A percentile compares a stretch with the other conserved stretches of the same genome.
phyloP scores from a whole-genome alignment of 1,140 invertebrate genomes.

The Eurytemora carolleeae region DNA sequence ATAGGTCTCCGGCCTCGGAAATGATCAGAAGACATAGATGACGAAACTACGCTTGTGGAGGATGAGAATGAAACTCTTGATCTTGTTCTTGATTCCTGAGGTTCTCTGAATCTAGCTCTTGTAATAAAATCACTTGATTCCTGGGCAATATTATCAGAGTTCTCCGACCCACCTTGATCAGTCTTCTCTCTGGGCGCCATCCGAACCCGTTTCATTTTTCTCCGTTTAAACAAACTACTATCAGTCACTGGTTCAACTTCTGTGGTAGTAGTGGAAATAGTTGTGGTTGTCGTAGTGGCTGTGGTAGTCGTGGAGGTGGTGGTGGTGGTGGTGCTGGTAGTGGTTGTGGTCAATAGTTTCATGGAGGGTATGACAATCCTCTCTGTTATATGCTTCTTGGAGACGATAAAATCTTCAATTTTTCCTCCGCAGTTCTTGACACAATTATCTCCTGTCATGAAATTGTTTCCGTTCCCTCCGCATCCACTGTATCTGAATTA shows the following conservation, averaged over 20 bases:
- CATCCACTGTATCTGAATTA: slow-evolving; percentile 43
- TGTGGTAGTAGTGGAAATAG: background rate
- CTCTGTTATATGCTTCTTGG: background rate
- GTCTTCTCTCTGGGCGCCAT: background rate
- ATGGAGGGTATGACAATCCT: background rate
- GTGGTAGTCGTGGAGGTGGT: background rate
- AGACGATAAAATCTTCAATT: background rate
- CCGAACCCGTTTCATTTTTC: background rate
- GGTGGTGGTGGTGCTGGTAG: background rate
- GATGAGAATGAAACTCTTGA: too few relatives aligned
- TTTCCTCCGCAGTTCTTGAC: slow-evolving; percentile 21
- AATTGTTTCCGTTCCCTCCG: slow-evolving; percentile 69
- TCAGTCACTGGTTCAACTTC: background rate
- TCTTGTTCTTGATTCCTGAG: too few relatives aligned
- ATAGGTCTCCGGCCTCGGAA: too few relatives aligned
- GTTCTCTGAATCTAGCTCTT: too few relatives aligned
- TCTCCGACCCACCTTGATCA: background rate
- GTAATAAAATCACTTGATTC: background rate
- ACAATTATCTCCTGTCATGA: slow-evolving; percentile 58
- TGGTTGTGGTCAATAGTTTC: background rate
- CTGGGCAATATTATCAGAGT: background rate
- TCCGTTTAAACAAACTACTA: background rate
- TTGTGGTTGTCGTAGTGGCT: background rate
- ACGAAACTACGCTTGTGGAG: too few relatives aligned
- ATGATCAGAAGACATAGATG: too few relatives aligned